Conservation (phyloP, 2,113 vertebrate species). For the Tachysurus fulvidraco region DNA sequence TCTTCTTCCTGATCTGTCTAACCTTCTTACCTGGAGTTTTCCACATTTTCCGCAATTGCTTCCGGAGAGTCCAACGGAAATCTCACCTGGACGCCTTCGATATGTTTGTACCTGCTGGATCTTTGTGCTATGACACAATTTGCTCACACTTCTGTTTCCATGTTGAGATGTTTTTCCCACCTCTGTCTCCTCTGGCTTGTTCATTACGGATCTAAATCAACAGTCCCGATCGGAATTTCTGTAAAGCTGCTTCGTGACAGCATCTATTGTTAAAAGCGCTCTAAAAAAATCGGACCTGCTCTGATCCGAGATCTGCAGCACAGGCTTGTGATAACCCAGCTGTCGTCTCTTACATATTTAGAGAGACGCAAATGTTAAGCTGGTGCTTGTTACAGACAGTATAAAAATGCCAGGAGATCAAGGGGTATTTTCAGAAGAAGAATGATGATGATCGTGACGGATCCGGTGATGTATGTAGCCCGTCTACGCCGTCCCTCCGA, state of each 20-base stretch:
- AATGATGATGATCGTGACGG: background rate
- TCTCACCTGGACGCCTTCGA: background rate
- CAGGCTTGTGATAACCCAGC: background rate
- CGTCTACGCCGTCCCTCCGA: conserved; percentile 41
- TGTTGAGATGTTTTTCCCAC: background rate
- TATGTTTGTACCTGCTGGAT: background rate
- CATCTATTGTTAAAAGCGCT: background rate
- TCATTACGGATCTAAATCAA: background rate
- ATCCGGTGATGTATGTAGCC: background rate
- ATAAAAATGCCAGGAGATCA: conserved; percentile 21
- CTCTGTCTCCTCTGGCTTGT: background rate
- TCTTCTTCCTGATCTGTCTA: too few species aligned
- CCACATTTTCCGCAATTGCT: background rate
- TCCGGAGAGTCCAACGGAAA: background rate
- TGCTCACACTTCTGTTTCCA: background rate
- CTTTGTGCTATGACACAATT: too few species aligned
- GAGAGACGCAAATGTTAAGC: conserved; percentile 13
- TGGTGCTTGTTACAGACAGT: conserved; percentile 55
- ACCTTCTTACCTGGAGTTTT: too few species aligned
- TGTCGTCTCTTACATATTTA: background rate
- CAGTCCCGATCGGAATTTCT: background rate
- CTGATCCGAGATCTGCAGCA: conserved; percentile 1
- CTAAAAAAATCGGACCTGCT: background rate
- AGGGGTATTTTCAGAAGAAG: conserved; percentile 5
- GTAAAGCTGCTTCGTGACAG: background rate